Evolutionary conservation across 2,797 vertebrate genomes (phyloP).

Genomic region (Platyrinchus mystaceus): DNA sequence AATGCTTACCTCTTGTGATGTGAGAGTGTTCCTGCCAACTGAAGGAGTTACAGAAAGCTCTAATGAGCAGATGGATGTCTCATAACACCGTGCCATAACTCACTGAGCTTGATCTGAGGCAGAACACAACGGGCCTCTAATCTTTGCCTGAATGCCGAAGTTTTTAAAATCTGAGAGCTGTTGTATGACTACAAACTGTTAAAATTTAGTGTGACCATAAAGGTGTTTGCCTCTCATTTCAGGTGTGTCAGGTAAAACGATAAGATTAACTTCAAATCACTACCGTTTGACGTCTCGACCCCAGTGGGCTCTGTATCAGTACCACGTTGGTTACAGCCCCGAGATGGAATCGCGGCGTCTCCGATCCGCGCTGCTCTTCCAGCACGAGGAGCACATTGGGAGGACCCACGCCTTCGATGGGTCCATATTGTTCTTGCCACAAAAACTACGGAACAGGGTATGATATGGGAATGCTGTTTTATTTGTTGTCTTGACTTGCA

Average conservation of each 20-base stretch:
- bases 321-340: constrained; percentile 88
- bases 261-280: constrained; percentile 85
- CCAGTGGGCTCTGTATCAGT: constrained; percentile 92
- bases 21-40: neutral
- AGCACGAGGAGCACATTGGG: constrained; percentile 87
- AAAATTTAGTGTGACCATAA: neutral
- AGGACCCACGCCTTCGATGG: constrained; percentile 88
- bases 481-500: neutral
- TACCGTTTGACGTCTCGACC: constrained; percentile 88
- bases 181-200: neutral
- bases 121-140: neutral
- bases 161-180: neutral
- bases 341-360: constrained; percentile 89
- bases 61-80: accelerated
- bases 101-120: too few species aligned
- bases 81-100: accelerated
- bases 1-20: neutral
- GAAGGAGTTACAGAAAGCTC: neutral
- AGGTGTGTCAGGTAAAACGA: constrained; percentile 82
- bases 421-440: constrained; percentile 84
- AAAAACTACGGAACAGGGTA: constrained; percentile 81
- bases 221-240: neutral
- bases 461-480: accelerated
- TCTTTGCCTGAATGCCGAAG: neutral
- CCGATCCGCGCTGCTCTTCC: constrained; percentile 85